Evolutionary conservation across 2,797 vertebrate genomes (phyloP).

Genomic region (Enteromius fasciolatus): DNA sequence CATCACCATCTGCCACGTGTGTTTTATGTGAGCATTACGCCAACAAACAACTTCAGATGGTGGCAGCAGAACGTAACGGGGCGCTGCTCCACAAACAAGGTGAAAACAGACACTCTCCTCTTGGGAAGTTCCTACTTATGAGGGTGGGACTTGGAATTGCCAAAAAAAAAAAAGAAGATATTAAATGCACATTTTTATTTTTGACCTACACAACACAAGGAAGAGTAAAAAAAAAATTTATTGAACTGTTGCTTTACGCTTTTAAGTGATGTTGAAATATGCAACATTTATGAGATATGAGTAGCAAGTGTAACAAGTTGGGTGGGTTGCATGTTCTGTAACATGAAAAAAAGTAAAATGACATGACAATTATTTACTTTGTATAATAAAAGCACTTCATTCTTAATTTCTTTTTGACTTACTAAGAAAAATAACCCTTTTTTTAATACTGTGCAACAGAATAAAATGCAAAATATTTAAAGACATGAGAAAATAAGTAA

Average conservation of each 20-base stretch:
- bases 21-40: background rate
- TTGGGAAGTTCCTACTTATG: background rate
- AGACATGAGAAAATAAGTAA: too few relatives aligned
- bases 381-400: background rate
- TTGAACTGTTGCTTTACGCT: background rate
- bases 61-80: background rate
- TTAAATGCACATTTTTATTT: background rate
- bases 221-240: background rate
- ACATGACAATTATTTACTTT: background rate
- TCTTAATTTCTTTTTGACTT: too few relatives aligned
- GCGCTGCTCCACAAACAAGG: background rate
- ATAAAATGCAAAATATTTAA: background rate
- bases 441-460: background rate
- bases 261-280: background rate
- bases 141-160: background rate
- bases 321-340: background rate
- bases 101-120: background rate
- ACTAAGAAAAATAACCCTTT: background rate
- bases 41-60: background rate
- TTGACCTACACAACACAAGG: background rate
- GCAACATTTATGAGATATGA: background rate
- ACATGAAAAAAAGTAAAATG: background rate
- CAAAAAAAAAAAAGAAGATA: background rate
- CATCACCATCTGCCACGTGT: slow-evolving; percentile 7
- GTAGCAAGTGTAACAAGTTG: background rate